These are phyloP conservation scores for Festucalex cinctus DNA, from an alignment of 2,113 vertebrate genomes.

Conservation along the genomic window DNA sequence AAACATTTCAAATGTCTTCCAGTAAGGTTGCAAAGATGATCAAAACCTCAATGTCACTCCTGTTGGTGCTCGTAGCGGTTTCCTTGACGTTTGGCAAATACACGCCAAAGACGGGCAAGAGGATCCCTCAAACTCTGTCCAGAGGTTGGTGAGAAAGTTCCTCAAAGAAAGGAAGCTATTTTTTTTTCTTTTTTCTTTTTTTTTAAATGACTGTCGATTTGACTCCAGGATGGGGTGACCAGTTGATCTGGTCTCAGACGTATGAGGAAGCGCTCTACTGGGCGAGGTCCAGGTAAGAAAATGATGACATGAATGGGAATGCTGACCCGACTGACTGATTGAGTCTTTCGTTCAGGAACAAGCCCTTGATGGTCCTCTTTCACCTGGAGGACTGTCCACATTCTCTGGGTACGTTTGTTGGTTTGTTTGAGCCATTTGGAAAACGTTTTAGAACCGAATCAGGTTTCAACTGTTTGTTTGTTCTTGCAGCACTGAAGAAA, in stretches of 20 bases:
- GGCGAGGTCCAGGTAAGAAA: constrained; percentile 77
- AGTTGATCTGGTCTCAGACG: constrained; percentile 92
- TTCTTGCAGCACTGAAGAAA: constrained; percentile 83
- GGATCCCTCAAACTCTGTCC: constrained; percentile 86
- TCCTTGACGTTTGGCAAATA: constrained; percentile 73
- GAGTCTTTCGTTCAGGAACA: constrained; percentile 75
- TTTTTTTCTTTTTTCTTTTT: too few relatives aligned
- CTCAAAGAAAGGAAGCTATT: too few relatives aligned
- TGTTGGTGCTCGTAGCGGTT: constrained; percentile 76
- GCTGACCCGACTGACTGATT: background rate
- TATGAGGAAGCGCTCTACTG: constrained; percentile 91
- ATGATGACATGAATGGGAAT: too few relatives aligned
- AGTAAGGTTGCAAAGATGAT: constrained; percentile 72
- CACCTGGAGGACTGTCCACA: constrained; percentile 91
- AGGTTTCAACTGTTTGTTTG: background rate
- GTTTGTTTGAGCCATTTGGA: constrained; percentile 61
- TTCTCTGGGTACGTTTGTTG: constrained; percentile 79
- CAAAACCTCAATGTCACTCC: constrained; percentile 61
- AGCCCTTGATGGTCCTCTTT: constrained; percentile 90
- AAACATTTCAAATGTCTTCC: background rate
- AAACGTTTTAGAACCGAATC: background rate
- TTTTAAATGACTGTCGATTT: too few relatives aligned
- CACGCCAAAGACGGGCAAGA: constrained; percentile 65
- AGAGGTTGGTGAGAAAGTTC: constrained; percentile 75
- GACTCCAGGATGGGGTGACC: constrained; percentile 89